A percentile compares a stretch with the other conserved stretches of the same genome.
These are phyloP conservation scores for Anguilla rostrata DNA, from an alignment of 2,113 vertebrate species.

Conservation along the genomic window DNA sequence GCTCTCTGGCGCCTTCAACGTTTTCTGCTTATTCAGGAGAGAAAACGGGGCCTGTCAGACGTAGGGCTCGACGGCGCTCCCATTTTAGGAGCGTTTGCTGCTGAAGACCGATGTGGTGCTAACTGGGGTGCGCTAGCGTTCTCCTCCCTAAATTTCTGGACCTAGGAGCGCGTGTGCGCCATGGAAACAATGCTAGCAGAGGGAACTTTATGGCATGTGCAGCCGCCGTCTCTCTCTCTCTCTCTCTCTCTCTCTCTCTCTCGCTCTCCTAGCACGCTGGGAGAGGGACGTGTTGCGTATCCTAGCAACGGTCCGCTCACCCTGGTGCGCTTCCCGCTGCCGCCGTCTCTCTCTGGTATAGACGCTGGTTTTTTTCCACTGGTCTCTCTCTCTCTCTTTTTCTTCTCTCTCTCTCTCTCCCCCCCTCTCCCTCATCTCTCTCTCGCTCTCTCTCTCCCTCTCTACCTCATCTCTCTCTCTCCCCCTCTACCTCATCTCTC, in stretches of 20 bases:
- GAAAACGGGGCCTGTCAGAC: not conserved
- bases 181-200: too few species aligned
- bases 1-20: not conserved
- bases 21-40: not conserved
- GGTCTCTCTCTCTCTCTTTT: not conserved
- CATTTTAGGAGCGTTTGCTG: too few species aligned
- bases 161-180: too few species aligned
- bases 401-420: too few species aligned
- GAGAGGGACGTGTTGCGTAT: conserved; percentile 2
- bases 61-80: too few species aligned
- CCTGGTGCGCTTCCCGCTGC: not conserved
- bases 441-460: too few species aligned
- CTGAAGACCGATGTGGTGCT: too few species aligned
- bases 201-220: not conserved
- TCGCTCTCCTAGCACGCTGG: not conserved
- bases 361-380: not conserved
- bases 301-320: not conserved
- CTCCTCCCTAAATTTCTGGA: too few species aligned
- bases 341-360: not conserved
- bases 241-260: not conserved
- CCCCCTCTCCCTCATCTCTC: too few species aligned
- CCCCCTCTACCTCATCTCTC: too few species aligned
- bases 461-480: too few species aligned
- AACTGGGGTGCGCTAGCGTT: too few species aligned
- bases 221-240: not conserved